Conservation (phyloP, 2,888 invertebrate genomes). For the Drosophila aldrichi region DNA sequence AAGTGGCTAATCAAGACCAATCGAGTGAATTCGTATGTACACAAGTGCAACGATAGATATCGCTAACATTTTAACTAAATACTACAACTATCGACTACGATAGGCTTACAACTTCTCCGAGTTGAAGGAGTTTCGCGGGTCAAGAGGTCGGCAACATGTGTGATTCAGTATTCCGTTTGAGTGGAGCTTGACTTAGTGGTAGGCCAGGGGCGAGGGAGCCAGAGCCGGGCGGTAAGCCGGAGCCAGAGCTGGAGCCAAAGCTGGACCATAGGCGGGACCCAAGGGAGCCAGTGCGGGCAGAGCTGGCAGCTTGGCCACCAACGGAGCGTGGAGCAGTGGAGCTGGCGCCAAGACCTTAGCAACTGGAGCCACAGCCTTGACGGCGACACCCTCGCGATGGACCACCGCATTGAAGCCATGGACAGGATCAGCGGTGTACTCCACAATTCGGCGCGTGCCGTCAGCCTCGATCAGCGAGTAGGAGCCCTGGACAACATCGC, state of each 20-base stretch:
- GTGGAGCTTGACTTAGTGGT: slow-evolving; percentile 63
- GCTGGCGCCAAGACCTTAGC: slow-evolving; percentile 80
- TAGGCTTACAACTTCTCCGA: slow-evolving; percentile 38
- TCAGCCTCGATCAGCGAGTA: slow-evolving; percentile 87
- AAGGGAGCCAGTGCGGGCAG: slow-evolving; percentile 16
- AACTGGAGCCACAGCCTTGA: slow-evolving; percentile 84
- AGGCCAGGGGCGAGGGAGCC: slow-evolving; percentile 54
- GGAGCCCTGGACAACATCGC: slow-evolving; percentile 87
- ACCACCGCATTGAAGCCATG: slow-evolving; percentile 88
- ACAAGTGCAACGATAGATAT: slow-evolving; percentile 60
- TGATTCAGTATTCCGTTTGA: slow-evolving; percentile 1
- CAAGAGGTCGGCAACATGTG: slow-evolving; percentile 61
- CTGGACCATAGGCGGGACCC: slow-evolving; percentile 33
- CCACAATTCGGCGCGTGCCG: slow-evolving; percentile 87
- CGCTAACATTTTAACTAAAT: slow-evolving; percentile 75
- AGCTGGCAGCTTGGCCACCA: slow-evolving; percentile 69
- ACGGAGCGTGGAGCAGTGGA: slow-evolving; percentile 68
- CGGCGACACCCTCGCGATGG: slow-evolving; percentile 85
- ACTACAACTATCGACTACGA: slow-evolving; percentile 74
- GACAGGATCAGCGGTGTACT: slow-evolving; percentile 87
- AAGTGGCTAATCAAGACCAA: not conserved
- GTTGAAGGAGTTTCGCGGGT: slow-evolving; percentile 57
- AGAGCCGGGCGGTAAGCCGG: slow-evolving; percentile 47
- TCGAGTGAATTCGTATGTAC: slow-evolving; percentile 56
- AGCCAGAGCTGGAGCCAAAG: slow-evolving; percentile 28